phyloP scores from a whole-genome alignment of 2,888 invertebrate genomes.

The Eupithecia subfuscata region DNA sequence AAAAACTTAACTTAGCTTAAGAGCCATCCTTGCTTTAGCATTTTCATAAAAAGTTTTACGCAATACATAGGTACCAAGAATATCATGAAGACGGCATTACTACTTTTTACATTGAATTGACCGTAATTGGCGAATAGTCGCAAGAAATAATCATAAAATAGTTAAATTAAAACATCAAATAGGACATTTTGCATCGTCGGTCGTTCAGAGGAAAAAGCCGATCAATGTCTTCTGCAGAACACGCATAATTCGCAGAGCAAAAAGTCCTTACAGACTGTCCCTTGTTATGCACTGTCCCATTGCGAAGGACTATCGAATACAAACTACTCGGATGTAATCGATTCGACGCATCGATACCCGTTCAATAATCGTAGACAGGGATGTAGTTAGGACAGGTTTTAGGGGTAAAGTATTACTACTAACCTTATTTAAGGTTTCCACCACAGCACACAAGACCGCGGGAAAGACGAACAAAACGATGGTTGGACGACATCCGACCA shows the following conservation, averaged over 20 bases:
- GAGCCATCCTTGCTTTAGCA: too few relatives aligned
- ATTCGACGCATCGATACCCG: slow-evolving; percentile 73
- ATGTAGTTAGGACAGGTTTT: slow-evolving; percentile 9
- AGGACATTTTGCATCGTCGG: not conserved
- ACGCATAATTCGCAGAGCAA: slow-evolving; percentile 57
- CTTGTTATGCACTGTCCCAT: slow-evolving; percentile 63
- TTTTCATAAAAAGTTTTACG: too few relatives aligned
- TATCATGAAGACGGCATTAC: too few relatives aligned
- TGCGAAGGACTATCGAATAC: slow-evolving; percentile 58
- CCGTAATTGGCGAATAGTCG: not conserved
- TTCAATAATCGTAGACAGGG: slow-evolving; percentile 69
- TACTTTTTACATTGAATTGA: too few relatives aligned
- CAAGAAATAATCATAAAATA: not conserved
- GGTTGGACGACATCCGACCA: too few relatives aligned
- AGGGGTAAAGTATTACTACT: not conserved
- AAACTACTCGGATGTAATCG: slow-evolving; percentile 71
- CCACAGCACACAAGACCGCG: too few relatives aligned
- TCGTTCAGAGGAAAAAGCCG: not conserved
- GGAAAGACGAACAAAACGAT: too few relatives aligned
- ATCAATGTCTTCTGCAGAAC: slow-evolving; percentile 45
- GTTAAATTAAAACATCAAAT: not conserved
- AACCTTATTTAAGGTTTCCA: not conserved
- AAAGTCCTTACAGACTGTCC: slow-evolving; percentile 59
- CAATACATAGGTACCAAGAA: too few relatives aligned
- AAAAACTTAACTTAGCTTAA: too few relatives aligned